Evolutionary conservation across 2,888 invertebrate species (phyloP).

Genomic region (Pherbina coryleti): DNA sequence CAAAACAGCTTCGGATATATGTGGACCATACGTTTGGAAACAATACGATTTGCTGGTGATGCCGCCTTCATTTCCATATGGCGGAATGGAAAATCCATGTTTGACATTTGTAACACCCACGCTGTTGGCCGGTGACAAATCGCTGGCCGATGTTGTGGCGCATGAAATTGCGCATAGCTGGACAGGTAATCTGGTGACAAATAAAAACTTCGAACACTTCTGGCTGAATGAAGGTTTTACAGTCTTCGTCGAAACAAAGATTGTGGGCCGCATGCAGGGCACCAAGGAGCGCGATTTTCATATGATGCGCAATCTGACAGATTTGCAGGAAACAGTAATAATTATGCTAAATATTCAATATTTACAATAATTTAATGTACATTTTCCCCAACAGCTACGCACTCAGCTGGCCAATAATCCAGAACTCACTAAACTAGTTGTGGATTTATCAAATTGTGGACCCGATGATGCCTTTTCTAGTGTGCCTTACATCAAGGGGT

Average conservation of each 20-base stretch:
- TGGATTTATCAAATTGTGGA: conserved; percentile 82
- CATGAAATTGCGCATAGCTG: conserved; percentile 97
- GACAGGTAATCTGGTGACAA: conserved; percentile 96
- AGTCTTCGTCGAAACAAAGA: conserved; percentile 90
- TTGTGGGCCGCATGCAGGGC: conserved; percentile 79
- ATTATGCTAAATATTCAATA: neutral
- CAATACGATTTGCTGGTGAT: conserved; percentile 90
- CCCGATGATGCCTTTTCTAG: conserved; percentile 93
- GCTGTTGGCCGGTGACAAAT: conserved; percentile 90
- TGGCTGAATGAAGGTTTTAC: conserved; percentile 97
- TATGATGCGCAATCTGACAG: conserved; percentile 82
- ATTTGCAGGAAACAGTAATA: conserved; percentile 81
- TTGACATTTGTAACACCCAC: conserved; percentile 96
- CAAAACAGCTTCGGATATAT: conserved; percentile 83
- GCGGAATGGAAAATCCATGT: conserved; percentile 98
- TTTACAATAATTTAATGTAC: neutral
- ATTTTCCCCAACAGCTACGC: conserved; percentile 66
- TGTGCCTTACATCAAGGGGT: conserved; percentile 96
- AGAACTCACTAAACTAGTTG: conserved; percentile 84
- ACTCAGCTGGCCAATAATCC: conserved; percentile 74
- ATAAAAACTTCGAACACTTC: conserved; percentile 93
- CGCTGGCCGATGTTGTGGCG: conserved; percentile 89
- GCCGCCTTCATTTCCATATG: conserved; percentile 91
- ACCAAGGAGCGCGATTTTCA: conserved; percentile 81
- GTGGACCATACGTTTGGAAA: conserved; percentile 92